phyloP scores from a whole-genome alignment of 2,113 vertebrate species.

The Malurus melanocephalus region DNA sequence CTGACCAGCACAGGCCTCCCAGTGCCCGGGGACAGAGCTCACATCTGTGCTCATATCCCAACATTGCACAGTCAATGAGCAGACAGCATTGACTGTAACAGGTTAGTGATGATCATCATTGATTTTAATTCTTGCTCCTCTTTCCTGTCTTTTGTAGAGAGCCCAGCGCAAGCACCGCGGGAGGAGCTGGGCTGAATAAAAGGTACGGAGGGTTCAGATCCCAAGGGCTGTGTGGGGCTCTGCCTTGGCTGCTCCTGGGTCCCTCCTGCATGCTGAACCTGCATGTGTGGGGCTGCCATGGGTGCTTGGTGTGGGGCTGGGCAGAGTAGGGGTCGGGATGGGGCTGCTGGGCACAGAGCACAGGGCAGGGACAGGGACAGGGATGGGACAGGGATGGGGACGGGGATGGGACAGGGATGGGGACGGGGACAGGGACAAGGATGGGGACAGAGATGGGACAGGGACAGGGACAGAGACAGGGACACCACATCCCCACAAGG shows the following conservation, averaged over 20 bases:
- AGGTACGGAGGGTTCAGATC: constrained; percentile 47
- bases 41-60: fast-evolving
- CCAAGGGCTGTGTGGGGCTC: neutral
- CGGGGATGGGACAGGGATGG: neutral
- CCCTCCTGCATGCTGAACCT: neutral
- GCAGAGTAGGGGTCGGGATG: neutral
- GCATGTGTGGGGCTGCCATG: neutral
- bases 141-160: constrained; percentile 58
- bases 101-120: neutral
- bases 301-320: fast-evolving
- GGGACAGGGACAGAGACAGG: too few species aligned
- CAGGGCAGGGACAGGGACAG: fast-evolving
- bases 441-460: too few species aligned
- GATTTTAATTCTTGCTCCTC: constrained; percentile 52
- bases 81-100: neutral
- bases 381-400: neutral
- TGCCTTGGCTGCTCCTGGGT: neutral
- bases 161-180: constrained; percentile 14
- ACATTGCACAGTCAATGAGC: neutral
- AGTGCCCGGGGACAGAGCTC: neutral
- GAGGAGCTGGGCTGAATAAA: constrained; percentile 65
- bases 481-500: neutral
- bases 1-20: neutral
- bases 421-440: too few species aligned
- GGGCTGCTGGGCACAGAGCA: neutral